phyloP scores from a whole-genome alignment of 2,888 invertebrate genomes.

The Ophraella communa region DNA sequence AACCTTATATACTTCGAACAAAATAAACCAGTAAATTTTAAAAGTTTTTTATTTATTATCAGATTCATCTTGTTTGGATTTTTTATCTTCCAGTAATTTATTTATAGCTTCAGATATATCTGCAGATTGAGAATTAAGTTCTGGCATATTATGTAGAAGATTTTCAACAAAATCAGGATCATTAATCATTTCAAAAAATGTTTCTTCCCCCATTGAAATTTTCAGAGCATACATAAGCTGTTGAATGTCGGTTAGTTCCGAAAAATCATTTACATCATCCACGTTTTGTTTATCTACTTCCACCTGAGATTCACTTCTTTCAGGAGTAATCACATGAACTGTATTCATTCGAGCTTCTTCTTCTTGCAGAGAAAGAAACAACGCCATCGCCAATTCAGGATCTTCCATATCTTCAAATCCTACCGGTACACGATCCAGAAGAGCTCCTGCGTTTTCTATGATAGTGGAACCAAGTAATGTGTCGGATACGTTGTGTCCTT shows the following conservation, averaged over 20 bases:
- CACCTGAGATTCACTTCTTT: background rate
- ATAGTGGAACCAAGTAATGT: constrained; percentile 95
- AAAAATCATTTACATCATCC: constrained; percentile 81
- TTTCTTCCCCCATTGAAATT: constrained; percentile 81
- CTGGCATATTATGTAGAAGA: constrained; percentile 91
- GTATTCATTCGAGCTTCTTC: background rate
- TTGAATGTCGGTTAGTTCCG: constrained; percentile 67
- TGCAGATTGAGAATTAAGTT: constrained; percentile 93
- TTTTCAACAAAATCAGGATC: constrained; percentile 93
- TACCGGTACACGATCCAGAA: constrained; percentile 81
- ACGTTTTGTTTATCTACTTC: constrained; percentile 45
- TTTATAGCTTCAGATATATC: constrained; percentile 85
- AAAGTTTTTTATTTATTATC: constrained; percentile 16
- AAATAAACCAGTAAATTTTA: too few relatives aligned
- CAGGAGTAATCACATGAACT: background rate
- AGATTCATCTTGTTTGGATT: constrained; percentile 47
- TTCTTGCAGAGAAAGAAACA: constrained; percentile 95
- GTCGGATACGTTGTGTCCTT: constrained; percentile 93
- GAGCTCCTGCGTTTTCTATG: constrained; percentile 87
- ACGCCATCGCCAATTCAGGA: constrained; percentile 94
- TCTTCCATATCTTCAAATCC: constrained; percentile 99
- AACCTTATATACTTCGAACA: too few relatives aligned
- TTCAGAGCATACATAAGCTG: constrained; percentile 70
- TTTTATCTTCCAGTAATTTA: constrained; percentile 73
- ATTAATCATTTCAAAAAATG: constrained; percentile 92